A percentile compares a stretch with the other conserved stretches of the same genome.
Conservation (phyloP, 1,140 invertebrate genomes). For the Drosophila tristis region DNA sequence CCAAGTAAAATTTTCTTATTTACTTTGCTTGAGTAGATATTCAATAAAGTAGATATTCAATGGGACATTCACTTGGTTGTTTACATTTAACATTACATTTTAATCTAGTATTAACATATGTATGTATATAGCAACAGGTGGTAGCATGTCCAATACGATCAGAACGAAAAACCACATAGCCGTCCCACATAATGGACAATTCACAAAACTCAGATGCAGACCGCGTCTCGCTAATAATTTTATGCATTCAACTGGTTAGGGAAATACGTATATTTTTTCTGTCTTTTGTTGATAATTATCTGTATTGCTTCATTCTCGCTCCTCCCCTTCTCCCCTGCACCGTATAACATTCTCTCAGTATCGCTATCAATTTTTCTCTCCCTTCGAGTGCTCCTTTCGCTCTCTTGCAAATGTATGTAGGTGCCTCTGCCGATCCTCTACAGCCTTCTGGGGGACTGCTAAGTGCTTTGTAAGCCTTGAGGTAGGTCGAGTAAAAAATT, state of each 20-base stretch:
- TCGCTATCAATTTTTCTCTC: not conserved
- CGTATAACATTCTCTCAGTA: not conserved
- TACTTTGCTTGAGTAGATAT: not conserved
- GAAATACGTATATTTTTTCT: not conserved
- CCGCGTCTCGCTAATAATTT: not conserved
- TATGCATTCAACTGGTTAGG: too few relatives aligned
- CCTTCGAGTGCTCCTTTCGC: slow-evolving; percentile 4
- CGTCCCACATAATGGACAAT: not conserved
- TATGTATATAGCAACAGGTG: not conserved
- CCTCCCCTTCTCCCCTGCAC: not conserved
- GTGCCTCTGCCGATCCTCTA: not conserved
- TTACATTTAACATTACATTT: not conserved
- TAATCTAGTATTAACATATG: not conserved
- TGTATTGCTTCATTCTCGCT: slow-evolving; percentile 53
- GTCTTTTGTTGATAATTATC: slow-evolving; percentile 63
- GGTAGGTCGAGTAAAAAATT: slow-evolving; percentile 52
- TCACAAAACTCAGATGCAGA: not conserved
- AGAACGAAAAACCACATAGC: not conserved
- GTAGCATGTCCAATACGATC: not conserved
- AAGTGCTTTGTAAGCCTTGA: slow-evolving; percentile 48
- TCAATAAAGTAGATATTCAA: not conserved
- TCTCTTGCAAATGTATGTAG: slow-evolving; percentile 27
- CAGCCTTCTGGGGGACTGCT: slow-evolving; percentile 8
- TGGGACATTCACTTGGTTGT: not conserved
- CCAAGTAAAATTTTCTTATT: not conserved